Base-by-base conservation (phyloP, 2,888 invertebrate species). In the Xiphydria camelus region DNA sequence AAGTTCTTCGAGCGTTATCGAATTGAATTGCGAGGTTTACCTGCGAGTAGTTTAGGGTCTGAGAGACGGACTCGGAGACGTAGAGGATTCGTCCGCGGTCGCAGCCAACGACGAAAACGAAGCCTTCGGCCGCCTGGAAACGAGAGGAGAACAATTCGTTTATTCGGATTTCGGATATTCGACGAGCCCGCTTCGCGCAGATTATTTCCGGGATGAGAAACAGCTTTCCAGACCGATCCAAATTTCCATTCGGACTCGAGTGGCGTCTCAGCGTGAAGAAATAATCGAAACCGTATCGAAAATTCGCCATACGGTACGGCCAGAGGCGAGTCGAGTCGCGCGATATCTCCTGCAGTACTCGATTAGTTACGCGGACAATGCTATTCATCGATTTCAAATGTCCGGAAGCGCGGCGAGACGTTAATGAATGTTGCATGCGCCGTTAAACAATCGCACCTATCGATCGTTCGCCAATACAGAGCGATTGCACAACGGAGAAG, bases 21-120 rank as follows among this genome's bases (percentile, higher is more conserved):
- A n/a, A n/a, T n/a, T n/a, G n/a, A n/a, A n/a, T n/a, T n/a, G n/a
- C n/a, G n/a, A 33, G 18, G 5, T 70, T 68, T 73, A 89, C 89
- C 83, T 91, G 90, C 25, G 89, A 83, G 70, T 89, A 94, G 69
- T 90, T 86, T 40, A 95, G 82, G 60, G 89, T 85, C 62, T 84
- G 83, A 9, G 85, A 85, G 18, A 95, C 94, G 0, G 94, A 93
- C 57, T 91, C 87, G 1, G 94, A 94, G 1, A 93, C 91, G 75
- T 91, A 95, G 1, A 94, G 80, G 60, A 96, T 88, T 53, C 91
- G 82, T 9, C 94, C 95, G 52, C 94, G 80, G 76, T 95, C 94
- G 78, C 95, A 95, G 57, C 93, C 91, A 18, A 95, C 92, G 3
- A 94, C 95, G 67, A 95, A 88, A 29, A 95, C 79, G 77, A 94